Evolutionary conservation across 1,140 invertebrate species (phyloP).

Genomic region (Lordiphosa collinella): DNA sequence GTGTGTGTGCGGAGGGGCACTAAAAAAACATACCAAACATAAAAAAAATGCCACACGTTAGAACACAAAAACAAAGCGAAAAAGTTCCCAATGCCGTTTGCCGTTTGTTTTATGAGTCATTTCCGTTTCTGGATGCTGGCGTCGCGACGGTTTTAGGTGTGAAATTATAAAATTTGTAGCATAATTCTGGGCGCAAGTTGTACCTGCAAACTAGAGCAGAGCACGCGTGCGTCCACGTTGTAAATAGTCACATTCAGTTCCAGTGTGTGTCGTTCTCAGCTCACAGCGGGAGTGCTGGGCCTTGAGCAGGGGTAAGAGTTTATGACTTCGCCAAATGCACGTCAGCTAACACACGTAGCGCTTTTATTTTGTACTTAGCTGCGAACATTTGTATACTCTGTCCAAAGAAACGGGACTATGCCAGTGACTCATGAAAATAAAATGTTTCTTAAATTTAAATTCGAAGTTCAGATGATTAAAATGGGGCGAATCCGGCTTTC

Average conservation of each 20-base stretch:
- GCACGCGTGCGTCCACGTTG: slow-evolving; percentile 42
- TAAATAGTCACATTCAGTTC: slow-evolving; percentile 38
- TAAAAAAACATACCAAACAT: slow-evolving; percentile 42
- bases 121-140: slow-evolving; percentile 54
- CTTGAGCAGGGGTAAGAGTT: slow-evolving; percentile 10
- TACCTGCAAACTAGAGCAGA: slow-evolving; percentile 14
- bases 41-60: slow-evolving; percentile 8
- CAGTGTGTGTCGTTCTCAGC: neutral
- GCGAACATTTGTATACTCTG: slow-evolving; percentile 47
- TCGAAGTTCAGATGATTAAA: no score
- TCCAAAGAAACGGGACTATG: slow-evolving; percentile 3
- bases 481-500: no score
- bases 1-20: slow-evolving; percentile 10
- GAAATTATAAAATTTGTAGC: slow-evolving; percentile 74
- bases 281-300: no score
- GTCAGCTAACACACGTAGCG: slow-evolving; percentile 51
- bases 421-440: neutral
- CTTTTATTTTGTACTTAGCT: slow-evolving; percentile 65
- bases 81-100: slow-evolving; percentile 57
- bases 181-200: slow-evolving; percentile 41
- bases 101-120: slow-evolving; percentile 58
- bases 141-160: slow-evolving; percentile 26
- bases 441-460: no score
- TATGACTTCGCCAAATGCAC: slow-evolving; percentile 48
- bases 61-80: slow-evolving; percentile 8